A percentile compares a stretch with the other conserved stretches of the same genome.
Conservation (phyloP, 2,797 vertebrate species). For the Heteromormyrus szaboi region DNA sequence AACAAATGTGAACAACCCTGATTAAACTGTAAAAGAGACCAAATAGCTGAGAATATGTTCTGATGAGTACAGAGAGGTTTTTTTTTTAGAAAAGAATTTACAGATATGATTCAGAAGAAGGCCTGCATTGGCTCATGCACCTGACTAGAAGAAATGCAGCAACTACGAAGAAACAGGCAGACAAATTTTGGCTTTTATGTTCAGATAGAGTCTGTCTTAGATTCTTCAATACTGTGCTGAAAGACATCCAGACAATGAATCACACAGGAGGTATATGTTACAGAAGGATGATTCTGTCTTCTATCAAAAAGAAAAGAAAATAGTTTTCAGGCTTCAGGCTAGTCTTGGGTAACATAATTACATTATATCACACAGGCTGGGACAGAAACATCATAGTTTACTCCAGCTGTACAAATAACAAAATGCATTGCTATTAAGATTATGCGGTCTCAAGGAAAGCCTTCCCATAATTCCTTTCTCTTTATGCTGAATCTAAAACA, state of each 20-base stretch:
- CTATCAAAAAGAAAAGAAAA: background rate
- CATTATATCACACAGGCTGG: constrained; percentile 5
- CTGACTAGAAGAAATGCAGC: background rate
- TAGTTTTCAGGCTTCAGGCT: background rate
- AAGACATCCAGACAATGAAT: background rate
- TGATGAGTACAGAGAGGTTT: background rate
- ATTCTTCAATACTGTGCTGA: background rate
- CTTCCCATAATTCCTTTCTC: constrained; percentile 70
- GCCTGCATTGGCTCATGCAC: background rate
- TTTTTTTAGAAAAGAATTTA: background rate
- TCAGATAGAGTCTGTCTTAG: background rate
- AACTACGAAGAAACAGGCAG: background rate
- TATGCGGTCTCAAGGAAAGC: constrained; percentile 57
- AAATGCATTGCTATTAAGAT: constrained; percentile 59
- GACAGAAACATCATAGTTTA: constrained; percentile 35
- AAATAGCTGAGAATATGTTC: background rate
- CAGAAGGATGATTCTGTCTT: background rate
- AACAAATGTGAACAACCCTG: background rate
- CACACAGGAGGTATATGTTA: background rate
- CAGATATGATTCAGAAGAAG: background rate
- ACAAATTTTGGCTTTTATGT: background rate
- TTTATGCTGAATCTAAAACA: constrained; percentile 62
- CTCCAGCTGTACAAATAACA: constrained; percentile 73
- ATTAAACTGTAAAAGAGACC: background rate
- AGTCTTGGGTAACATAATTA: background rate